Base-by-base conservation (phyloP, 2,113 vertebrate species). In the Silurus meridionalis region DNA sequence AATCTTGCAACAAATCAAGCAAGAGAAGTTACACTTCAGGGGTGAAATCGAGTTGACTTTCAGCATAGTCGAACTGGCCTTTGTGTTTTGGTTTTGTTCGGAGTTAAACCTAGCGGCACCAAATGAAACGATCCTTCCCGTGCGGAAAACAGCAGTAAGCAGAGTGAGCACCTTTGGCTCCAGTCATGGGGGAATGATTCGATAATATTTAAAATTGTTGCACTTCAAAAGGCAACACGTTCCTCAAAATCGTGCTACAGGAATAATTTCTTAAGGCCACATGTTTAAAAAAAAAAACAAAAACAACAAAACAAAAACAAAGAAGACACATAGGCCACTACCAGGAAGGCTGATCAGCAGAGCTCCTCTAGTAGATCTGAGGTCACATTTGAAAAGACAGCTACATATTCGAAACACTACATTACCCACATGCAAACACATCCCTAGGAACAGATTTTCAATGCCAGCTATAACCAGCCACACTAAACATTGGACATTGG, bases 261-360 rank as follows among this genome's bases (percentile, higher is more conserved):
- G 57, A 78, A 46, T 74, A 50, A 79, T 86, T 83, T 82, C 52
- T 90, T 92, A 94, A 95, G 94, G 94, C 93, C 91, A 92, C 91
- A 77, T 69, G 85, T 90, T 87, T 48, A 87, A 80, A 80, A 28
- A 72, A 88, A 63, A 80, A 57, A 67, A 63, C 52, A 69, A 48
- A 82, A 50, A 82, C 58, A 63, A 7, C 21, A 53, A n/a, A 50
- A 5, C 48, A 0, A 13, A 52, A 74, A 72, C 19, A 8, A 52
- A 21, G 19, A 58, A 52, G 15, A 19, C 19, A 13, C 52, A 60
- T 53, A 89, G 86, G 89, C 87, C 64, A 83, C 78, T 52, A 91
- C 83, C 77, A 72, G 88, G 85, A 82, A 86, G 82, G 83, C 88
- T 61, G 80, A 83, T 79, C 81, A 90, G 85, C n/a, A 3, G 81